These are phyloP conservation scores for Mus spretus DNA, from an alignment of 2,797 vertebrate genomes.

Conservation along the genomic window DNA sequence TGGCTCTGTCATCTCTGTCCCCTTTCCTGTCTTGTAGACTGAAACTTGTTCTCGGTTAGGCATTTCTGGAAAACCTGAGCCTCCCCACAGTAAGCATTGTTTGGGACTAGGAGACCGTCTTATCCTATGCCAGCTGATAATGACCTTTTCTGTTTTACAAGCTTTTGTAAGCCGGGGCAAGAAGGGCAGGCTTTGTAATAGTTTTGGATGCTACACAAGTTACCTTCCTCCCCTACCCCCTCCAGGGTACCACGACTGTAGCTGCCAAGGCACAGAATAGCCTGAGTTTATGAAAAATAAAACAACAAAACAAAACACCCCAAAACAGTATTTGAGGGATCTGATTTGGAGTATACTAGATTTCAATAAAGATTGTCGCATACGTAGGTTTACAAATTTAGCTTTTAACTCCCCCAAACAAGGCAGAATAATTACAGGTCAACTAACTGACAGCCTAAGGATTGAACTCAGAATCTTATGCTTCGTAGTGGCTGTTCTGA, in stretches of 20 bases:
- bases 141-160: slow-evolving; percentile 48
- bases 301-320: background rate
- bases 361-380: background rate
- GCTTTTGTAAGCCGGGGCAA: slow-evolving; percentile 45
- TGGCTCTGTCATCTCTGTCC: background rate
- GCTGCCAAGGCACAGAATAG: background rate
- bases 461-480: background rate
- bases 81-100: background rate
- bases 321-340: background rate
- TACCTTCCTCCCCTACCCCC: background rate
- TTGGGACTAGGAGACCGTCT: background rate
- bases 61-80: slow-evolving; percentile 9
- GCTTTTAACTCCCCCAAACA: background rate
- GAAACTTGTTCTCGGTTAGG: background rate
- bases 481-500: background rate
- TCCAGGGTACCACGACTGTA: background rate
- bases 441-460: background rate
- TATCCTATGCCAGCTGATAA: slow-evolving; percentile 5
- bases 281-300: background rate
- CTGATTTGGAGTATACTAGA: slow-evolving; percentile 2
- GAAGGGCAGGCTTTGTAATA: slow-evolving; percentile 45
- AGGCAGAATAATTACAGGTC: background rate
- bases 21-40: background rate
- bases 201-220: background rate
- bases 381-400: background rate